Evolutionary conservation across 2,888 invertebrate species (phyloP), one percentile per base, ranked within the genome.

Genomic region (Magallana nippona): DNA sequence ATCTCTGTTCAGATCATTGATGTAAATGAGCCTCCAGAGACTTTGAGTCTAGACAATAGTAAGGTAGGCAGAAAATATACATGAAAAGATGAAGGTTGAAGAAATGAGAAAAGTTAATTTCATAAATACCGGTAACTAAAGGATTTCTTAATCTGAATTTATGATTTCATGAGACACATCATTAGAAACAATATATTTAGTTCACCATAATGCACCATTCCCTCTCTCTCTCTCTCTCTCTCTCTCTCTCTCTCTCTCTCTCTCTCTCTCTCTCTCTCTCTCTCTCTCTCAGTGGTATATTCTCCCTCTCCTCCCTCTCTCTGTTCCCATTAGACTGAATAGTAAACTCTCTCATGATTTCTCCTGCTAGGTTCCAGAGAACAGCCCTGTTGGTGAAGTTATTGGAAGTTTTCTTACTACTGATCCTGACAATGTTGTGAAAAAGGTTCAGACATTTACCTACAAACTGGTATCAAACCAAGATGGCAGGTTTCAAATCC

Each of bases 1-100:
- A 22, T 89, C 63, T 86, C 84, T 15, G 77, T 90, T 56, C 71
- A 82, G 11, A 86, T 90, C 10, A 58, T 83, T 55, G 86, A 91
- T 79, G 78, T 89, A 2, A 91, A 91, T 81, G 91, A 91, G 80
- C 83, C 86, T 55, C 89, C 89, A 11, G 78, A 87, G 44, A 32
- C 32, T 13, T 27, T 90, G 10, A 56, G 17, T 8, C 27, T 91
- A 13, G 82, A 85, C 10, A 82, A 79, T 10, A 83, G 82, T 32
- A 78, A 85, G 81, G 90, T 90, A 85, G 5, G 44, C 44, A 0
- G 44, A 44, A 44, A 8, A 44, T 44, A 44, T 44, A 44, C 44
- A 3, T 44, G 44, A 8, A 44, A 17, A 10, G 17, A 60, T n/a
- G 19, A 19, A 17, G 27, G 27, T 27, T 27, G 27, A 27, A 27